These are phyloP conservation scores for Synanthedon vespiformis DNA, from an alignment of 2,888 invertebrate species.

Conservation along the genomic window DNA sequence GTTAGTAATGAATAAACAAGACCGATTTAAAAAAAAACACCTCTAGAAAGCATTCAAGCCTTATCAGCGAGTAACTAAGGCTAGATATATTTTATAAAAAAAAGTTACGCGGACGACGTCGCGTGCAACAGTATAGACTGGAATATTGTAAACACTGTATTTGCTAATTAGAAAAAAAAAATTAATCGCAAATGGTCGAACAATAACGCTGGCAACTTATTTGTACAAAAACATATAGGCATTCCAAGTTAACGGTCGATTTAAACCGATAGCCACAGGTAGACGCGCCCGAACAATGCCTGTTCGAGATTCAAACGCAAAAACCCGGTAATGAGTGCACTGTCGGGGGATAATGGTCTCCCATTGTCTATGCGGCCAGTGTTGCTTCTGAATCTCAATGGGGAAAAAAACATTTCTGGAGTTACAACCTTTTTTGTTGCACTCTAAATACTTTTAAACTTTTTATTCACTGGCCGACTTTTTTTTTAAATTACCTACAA, in stretches of 20 bases:
- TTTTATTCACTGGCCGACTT: too few species aligned
- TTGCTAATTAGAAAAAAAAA: too few species aligned
- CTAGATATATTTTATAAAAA: too few species aligned
- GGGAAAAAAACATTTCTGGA: constrained; percentile 16
- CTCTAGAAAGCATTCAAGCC: too few species aligned
- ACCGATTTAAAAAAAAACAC: too few species aligned
- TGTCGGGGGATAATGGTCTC: constrained; percentile 48
- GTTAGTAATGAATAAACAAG: too few species aligned
- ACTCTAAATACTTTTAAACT: neutral
- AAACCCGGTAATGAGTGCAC: constrained; percentile 64
- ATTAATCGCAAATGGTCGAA: neutral
- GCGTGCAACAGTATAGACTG: too few species aligned
- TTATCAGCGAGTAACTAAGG: too few species aligned
- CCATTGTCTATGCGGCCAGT: constrained; percentile 54
- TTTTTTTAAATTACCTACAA: too few species aligned
- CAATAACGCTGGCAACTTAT: neutral
- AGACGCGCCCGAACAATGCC: constrained; percentile 50
- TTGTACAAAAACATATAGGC: constrained; percentile 4
- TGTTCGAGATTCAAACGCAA: constrained; percentile 29
- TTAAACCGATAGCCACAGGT: constrained; percentile 47
- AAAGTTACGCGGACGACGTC: too few species aligned
- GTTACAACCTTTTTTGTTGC: neutral
- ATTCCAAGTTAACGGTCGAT: constrained; percentile 17
- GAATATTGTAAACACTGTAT: too few species aligned
- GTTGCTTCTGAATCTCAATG: constrained; percentile 24